Evolutionary conservation across 2,797 vertebrate species (phyloP).

Genomic region (Halcyon smyrnensis): DNA sequence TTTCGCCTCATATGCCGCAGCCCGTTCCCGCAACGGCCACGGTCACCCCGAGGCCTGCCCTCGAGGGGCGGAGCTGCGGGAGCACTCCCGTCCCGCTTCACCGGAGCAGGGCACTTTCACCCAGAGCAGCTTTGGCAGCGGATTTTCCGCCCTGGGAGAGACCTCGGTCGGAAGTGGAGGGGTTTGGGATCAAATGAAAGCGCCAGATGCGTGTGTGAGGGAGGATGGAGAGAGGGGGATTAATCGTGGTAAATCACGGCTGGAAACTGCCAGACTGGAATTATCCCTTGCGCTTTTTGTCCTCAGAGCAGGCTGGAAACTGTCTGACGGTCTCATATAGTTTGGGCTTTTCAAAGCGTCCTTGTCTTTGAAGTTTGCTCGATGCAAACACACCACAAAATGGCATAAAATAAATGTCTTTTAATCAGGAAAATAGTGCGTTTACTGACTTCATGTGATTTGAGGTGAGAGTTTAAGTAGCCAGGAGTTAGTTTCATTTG

Average conservation of each 20-base stretch:
- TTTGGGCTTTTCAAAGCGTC: background rate
- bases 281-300: background rate
- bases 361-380: background rate
- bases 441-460: background rate
- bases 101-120: too few species aligned
- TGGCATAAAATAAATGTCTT: background rate
- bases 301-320: background rate
- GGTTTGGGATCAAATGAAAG: background rate
- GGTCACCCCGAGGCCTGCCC: fast-evolving
- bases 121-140: background rate
- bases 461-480: too few species aligned
- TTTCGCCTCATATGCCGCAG: background rate
- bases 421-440: background rate
- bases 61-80: background rate
- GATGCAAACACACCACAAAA: background rate
- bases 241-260: fast-evolving
- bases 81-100: background rate
- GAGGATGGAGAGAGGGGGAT: background rate
- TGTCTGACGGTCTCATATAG: background rate
- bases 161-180: fast-evolving
- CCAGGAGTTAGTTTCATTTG: too few species aligned
- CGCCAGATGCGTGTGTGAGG: fast-evolving
- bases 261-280: background rate
- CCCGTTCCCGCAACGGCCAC: background rate
- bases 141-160: too few species aligned